Evolutionary conservation across 2,113 vertebrate species (phyloP).

Genomic region (Axis porcinus): DNA sequence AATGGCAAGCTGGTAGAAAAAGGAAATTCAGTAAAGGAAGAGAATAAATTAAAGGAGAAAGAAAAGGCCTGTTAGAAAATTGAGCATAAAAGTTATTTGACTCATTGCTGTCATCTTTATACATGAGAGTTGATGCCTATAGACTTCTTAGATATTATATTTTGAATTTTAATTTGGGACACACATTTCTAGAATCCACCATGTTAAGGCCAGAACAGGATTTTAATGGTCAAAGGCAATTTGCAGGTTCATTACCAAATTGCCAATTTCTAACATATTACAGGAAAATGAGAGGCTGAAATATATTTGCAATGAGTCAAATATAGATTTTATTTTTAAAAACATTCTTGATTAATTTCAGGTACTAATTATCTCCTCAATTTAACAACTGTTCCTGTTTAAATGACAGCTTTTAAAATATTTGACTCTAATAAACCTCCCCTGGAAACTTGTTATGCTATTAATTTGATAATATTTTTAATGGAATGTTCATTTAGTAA

Average conservation of each 20-base stretch:
- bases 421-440: slow-evolving; percentile 70
- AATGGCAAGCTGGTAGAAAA: neutral
- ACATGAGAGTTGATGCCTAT: neutral
- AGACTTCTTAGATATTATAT: neutral
- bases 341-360: slow-evolving; percentile 70
- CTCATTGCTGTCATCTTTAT: neutral
- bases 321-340: slow-evolving; percentile 60
- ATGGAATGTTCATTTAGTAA: slow-evolving; percentile 58
- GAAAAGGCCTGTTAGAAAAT: neutral
- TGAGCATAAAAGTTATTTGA: neutral
- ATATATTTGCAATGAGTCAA: slow-evolving; percentile 38
- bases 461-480: slow-evolving; percentile 65
- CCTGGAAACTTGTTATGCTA: slow-evolving; percentile 67
- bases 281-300: neutral
- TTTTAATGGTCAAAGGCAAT: neutral
- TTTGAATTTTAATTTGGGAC: neutral
- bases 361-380: slow-evolving; percentile 72
- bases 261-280: neutral
- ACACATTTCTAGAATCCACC: neutral
- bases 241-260: slow-evolving; percentile 7
- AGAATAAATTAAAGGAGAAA: neutral
- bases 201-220: neutral
- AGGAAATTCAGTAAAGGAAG: neutral
- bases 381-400: slow-evolving; percentile 67
- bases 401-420: slow-evolving; percentile 71